Evolutionary conservation across 2,113 vertebrate species (phyloP).

Genomic region (Apistogramma diplotaenia): DNA sequence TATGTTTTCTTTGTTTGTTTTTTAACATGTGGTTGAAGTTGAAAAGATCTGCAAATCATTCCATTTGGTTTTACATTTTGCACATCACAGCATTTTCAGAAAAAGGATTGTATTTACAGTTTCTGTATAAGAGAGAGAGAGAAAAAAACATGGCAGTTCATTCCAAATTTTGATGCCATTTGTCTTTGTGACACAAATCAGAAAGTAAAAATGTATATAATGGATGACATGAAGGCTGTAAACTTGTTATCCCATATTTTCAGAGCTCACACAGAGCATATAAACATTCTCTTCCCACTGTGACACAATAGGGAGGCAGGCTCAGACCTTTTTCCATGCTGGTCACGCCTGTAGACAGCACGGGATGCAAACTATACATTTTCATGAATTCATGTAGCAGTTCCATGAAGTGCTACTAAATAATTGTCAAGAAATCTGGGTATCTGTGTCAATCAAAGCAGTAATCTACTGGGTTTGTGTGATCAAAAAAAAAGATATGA

Average conservation of each 20-base stretch:
- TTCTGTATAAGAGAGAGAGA: background rate
- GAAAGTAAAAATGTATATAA: slow-evolving; percentile 90
- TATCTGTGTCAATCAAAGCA: slow-evolving; percentile 10
- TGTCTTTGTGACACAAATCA: slow-evolving; percentile 99
- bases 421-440: slow-evolving; percentile 1
- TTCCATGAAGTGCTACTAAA: background rate
- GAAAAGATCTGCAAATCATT: background rate
- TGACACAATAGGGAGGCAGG: slow-evolving; percentile 37
- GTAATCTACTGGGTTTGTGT: background rate
- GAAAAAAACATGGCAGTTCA: slow-evolving; percentile 76
- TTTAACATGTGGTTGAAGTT: background rate
- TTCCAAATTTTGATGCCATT: slow-evolving; percentile 83
- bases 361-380: background rate
- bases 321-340: slow-evolving; percentile 1
- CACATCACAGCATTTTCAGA: background rate
- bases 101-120: background rate
- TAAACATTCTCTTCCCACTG: slow-evolving; percentile 24
- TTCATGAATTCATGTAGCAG: slow-evolving; percentile 1
- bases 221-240: slow-evolving; percentile 91
- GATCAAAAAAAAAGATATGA: slow-evolving; percentile 4
- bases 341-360: slow-evolving; percentile 8
- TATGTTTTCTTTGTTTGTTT: background rate
- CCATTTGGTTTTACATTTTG: background rate
- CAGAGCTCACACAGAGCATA: slow-evolving; percentile 76
- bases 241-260: slow-evolving; percentile 88